Conservation (phyloP, 2,888 invertebrate genomes). For the Stenodema calcarata region DNA sequence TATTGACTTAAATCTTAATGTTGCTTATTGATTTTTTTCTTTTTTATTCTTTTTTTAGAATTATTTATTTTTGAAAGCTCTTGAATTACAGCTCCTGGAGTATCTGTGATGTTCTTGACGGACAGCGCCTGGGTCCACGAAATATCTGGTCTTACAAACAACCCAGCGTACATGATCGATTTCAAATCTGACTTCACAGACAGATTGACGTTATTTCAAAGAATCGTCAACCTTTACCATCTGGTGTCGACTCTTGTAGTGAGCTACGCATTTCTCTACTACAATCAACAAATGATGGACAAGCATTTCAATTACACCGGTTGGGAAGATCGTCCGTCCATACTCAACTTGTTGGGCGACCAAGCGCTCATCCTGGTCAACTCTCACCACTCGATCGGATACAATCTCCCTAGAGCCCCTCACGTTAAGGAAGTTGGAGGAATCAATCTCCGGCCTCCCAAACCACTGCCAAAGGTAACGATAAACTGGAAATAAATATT, state of each 20-base stretch:
- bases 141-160: slow-evolving; percentile 53
- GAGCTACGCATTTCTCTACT: slow-evolving; percentile 27
- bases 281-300: slow-evolving; percentile 42
- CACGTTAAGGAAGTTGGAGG: slow-evolving; percentile 85
- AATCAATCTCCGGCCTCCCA: slow-evolving; percentile 78
- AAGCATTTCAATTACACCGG: slow-evolving; percentile 47
- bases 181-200: slow-evolving; percentile 49
- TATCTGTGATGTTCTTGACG: slow-evolving; percentile 16
- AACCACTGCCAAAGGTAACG: slow-evolving; percentile 71
- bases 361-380: slow-evolving; percentile 47
- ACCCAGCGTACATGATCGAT: slow-evolving; percentile 55
- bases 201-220: slow-evolving; percentile 48
- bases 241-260: slow-evolving; percentile 14
- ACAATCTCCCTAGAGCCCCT: slow-evolving; percentile 77
- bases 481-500: too few relatives aligned
- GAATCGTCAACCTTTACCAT: slow-evolving; percentile 46
- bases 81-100: slow-evolving; percentile 20
- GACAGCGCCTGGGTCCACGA: slow-evolving; percentile 53
- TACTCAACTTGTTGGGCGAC: slow-evolving; percentile 26
- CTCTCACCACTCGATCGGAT: slow-evolving; percentile 59
- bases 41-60: too few relatives aligned
- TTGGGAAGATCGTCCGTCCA: slow-evolving; percentile 48
- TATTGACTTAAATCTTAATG: too few relatives aligned
- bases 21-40: not conserved
- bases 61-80: too few relatives aligned